A percentile compares a stretch with the other conserved stretches of the same genome.
Conservation (phyloP, 2,888 invertebrate genomes). For the Plemyria rubiginata region DNA sequence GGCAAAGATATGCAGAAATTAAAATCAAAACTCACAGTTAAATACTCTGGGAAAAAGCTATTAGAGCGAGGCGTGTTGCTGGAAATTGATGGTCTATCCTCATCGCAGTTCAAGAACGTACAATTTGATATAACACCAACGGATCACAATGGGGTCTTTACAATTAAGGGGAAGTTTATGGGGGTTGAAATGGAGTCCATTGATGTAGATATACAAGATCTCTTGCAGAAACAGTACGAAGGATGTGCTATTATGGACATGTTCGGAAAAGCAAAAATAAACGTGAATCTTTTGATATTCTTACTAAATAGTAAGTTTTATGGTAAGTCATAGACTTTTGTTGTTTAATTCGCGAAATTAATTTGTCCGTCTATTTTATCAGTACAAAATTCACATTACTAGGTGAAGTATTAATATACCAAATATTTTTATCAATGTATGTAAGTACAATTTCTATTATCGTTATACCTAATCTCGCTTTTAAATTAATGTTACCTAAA, state of each 20-base stretch:
- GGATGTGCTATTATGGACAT: constrained; percentile 90
- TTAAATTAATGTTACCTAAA: constrained; percentile 16
- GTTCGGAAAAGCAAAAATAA: constrained; percentile 91
- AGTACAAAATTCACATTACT: constrained; percentile 36
- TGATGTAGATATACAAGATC: constrained; percentile 88
- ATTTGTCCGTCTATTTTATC: constrained; percentile 40
- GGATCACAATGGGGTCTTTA: constrained; percentile 87
- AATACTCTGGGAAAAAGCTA: constrained; percentile 88
- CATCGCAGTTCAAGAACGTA: constrained; percentile 89
- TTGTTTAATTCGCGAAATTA: constrained; percentile 3
- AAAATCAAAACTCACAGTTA: constrained; percentile 85
- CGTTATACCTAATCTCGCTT: constrained; percentile 6
- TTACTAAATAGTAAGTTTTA: constrained; percentile 91
- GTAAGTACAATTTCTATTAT: constrained; percentile 14
- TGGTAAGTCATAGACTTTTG: constrained; percentile 73
- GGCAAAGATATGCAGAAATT: constrained; percentile 82
- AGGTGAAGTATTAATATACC: constrained; percentile 60
- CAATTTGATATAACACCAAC: constrained; percentile 90
- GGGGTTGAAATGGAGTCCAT: constrained; percentile 90
- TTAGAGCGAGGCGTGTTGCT: constrained; percentile 89
- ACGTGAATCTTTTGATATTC: constrained; percentile 90
- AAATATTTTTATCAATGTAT: constrained; percentile 51
- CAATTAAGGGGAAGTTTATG: constrained; percentile 90
- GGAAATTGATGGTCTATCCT: constrained; percentile 88
- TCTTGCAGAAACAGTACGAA: constrained; percentile 91